phyloP scores from a whole-genome alignment of 1,140 invertebrate species.

The Charaxes varanes region DNA sequence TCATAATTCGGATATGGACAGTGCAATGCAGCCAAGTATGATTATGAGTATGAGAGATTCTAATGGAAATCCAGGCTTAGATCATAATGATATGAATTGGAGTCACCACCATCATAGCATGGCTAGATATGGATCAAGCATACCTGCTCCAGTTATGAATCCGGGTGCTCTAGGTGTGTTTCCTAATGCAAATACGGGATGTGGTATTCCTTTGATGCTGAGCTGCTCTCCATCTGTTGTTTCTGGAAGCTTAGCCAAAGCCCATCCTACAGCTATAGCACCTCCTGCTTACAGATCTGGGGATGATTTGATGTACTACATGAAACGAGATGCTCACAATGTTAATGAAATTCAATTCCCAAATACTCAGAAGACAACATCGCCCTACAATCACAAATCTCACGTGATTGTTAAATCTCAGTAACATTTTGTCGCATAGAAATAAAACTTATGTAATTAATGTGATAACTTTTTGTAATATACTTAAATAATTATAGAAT shows the following conservation, averaged over 20 bases:
- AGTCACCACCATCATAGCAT: conserved; percentile 14
- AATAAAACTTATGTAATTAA: background rate
- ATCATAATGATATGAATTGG: conserved; percentile 17
- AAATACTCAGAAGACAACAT: conserved; percentile 16
- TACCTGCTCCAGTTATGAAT: conserved; percentile 7
- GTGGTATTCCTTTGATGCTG: conserved; percentile 49
- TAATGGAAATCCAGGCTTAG: conserved; percentile 20
- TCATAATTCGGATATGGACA: conserved; percentile 25
- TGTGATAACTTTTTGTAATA: too few species aligned
- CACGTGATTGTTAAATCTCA: conserved; percentile 18
- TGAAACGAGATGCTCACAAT: conserved; percentile 42
- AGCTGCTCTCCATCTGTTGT: conserved; percentile 57
- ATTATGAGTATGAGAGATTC: conserved; percentile 32
- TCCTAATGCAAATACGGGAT: conserved; percentile 46
- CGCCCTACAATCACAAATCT: conserved; percentile 20
- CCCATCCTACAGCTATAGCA: conserved; percentile 23
- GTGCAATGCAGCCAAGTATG: conserved; percentile 30
- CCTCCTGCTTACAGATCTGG: conserved; percentile 38
- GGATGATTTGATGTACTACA: conserved; percentile 39
- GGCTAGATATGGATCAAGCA: conserved; percentile 16
- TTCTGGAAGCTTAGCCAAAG: conserved; percentile 48
- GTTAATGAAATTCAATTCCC: conserved; percentile 23
- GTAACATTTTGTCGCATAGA: too few species aligned
- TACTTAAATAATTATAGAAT: too few species aligned
- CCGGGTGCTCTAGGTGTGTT: conserved; percentile 46